These are phyloP conservation scores for Cottus gobio DNA, from an alignment of 2,113 vertebrate genomes.

Conservation along the genomic window DNA sequence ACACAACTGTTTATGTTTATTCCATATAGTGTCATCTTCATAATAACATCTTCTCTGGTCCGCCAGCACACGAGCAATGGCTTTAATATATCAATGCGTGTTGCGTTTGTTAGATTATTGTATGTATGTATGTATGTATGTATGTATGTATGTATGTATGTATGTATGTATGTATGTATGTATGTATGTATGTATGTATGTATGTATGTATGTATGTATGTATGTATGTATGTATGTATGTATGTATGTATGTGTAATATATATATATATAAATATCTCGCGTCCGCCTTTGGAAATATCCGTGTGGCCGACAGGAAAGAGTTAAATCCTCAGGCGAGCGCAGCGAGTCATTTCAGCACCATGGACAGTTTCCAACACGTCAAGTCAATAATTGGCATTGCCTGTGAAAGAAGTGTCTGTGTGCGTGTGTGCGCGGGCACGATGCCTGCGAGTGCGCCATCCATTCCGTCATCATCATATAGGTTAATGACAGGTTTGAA, in stretches of 20 bases:
- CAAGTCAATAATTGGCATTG: slow-evolving; percentile 55
- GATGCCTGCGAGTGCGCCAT: neutral
- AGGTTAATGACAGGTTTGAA: no score
- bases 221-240: no score
- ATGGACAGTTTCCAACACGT: slow-evolving; percentile 66
- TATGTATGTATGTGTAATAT: neutral
- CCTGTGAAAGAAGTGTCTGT: slow-evolving; percentile 8
- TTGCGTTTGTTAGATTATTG: neutral
- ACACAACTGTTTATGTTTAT: neutral
- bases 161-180: neutral
- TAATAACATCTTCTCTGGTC: neutral
- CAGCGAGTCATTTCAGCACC: slow-evolving; percentile 62
- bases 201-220: no score
- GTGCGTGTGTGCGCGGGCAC: neutral
- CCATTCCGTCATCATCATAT: slow-evolving; percentile 8
- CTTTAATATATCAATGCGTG: neutral
- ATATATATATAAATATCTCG: no score
- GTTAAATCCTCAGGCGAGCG: slow-evolving; percentile 34
- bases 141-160: neutral
- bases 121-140: neutral
- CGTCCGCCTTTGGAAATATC: neutral
- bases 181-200: no score
- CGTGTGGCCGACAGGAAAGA: slow-evolving; percentile 10
- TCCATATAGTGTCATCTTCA: neutral
- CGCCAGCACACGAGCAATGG: neutral